Evolutionary conservation across 1,140 invertebrate genomes (phyloP), one percentile per base, ranked within the genome.

Genomic region (Stenopsyche tienmushanensis): DNA sequence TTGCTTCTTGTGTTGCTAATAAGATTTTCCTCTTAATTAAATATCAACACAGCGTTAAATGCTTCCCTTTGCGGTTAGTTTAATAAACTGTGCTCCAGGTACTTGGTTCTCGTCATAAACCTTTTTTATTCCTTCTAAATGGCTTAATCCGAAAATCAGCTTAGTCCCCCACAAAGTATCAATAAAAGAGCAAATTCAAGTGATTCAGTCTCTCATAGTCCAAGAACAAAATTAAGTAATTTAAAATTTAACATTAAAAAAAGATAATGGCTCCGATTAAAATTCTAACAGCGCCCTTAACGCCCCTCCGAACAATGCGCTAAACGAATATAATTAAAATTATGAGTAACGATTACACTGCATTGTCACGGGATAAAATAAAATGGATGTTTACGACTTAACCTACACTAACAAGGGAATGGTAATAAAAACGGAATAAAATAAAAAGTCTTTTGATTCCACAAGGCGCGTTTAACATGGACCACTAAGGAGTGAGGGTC

Each of bases 1-100:
- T 25, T 5, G 42, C 39, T 59, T 39, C 39, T 23, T 15, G 25
- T 23, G 50, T 25, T n/a, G 29, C 62, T 34, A 52, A 59, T 39
- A 60, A 55, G 66, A 67, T 67, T 67, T 67, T 53, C 21, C 55
- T 55, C 66, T 52, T 64, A 59, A 67, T 67, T 67, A 64, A 67
- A 25, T 24, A 47, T 42, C 26, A 57, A 50, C 18, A 10, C 20
- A 45, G 13, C 60, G 21, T 34, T 17, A 62, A 45, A 23, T 39
- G 29, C 10, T 18, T 23, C 10, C 26, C 24, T 39, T 42, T 25
- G 57, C 57, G 49, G 29, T 45, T 52, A 62, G 52, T 62, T 62
- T 15, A 52, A 52, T 13, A 34, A 34, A 34, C 5, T 34, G 29
- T 34, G 29, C 29, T 5, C 5, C 13, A 34, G 29, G 29, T 34